Evolutionary conservation across 1,140 invertebrate species (phyloP).

Genomic region (Liolophura sinensis): DNA sequence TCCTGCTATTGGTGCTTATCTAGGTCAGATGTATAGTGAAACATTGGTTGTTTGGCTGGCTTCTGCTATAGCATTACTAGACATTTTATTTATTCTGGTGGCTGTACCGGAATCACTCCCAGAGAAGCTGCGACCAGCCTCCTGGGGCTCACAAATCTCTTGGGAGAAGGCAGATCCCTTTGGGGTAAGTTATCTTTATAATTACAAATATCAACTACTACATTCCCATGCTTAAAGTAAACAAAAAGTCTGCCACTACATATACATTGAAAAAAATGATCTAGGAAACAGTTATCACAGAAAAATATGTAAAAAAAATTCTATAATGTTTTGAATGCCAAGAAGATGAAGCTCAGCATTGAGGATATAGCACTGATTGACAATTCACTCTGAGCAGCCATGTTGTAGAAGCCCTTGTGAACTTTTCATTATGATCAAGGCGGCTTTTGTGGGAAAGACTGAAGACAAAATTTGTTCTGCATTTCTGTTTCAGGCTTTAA

Average conservation of each 20-base stretch:
- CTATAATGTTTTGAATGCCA: no score
- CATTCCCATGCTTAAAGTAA: not conserved
- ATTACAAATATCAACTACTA: no score
- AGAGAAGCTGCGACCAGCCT: conserved; percentile 65
- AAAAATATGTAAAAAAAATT: no score
- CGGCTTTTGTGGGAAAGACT: not conserved
- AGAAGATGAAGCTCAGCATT: no score
- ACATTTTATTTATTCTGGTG: conserved; percentile 97
- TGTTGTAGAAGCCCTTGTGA: not conserved
- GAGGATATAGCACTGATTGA: no score
- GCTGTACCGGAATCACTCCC: conserved; percentile 97
- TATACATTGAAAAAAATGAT: no score
- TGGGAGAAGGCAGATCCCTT: conserved; percentile 98
- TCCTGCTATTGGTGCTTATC: conserved; percentile 92
- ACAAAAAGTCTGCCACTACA: no score
- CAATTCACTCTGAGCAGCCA: no score
- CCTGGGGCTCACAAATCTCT: conserved; percentile 58
- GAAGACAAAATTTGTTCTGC: conserved; percentile 1
- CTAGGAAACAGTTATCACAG: no score
- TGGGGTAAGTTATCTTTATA: conserved; percentile 65
- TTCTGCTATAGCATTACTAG: conserved; percentile 90
- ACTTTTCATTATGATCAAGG: not conserved
- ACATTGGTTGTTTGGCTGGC: conserved; percentile 93
- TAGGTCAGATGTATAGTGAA: conserved; percentile 87
- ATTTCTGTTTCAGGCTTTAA: conserved; percentile 68